Base-by-base conservation (phyloP, 2,888 invertebrate species). In the Drosophila helvetica region DNA sequence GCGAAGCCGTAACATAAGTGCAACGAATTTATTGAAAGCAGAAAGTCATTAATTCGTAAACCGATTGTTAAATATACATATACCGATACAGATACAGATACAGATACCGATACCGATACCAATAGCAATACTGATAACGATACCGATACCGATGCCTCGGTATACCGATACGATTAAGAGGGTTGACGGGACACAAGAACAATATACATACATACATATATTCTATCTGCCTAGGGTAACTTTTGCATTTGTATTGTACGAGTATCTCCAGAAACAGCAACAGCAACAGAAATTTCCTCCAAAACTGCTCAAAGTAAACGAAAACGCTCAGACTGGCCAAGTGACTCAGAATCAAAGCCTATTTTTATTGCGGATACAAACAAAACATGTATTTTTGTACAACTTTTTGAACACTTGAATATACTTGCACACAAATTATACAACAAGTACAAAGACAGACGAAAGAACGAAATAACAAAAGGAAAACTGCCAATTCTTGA, bases 121-220 rank as follows among this genome's bases (percentile, higher is more conserved):
- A 5, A 22, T 69, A 62, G 66, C 55, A 61, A 54, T 22, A 4
- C 4, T 4, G 22, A 22, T 22, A n/a, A n/a, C n/a, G n/a, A n/a
- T 69, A 62, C 69, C 55, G 63, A 54, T 22, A 4, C 4, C 22
- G 22, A 22, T 22, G 22, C 3, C 22, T 22, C 22, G 22, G 22
- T 22, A 22, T 10, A 57, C 42, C 17, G 42, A 38, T 27, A 45
- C 30, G 52, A 50, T 74, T 79, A 86, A 80, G 77, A 61, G 72
- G 89, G 88, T 89, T 86, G 72, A 80, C 83, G 88, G 89, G 86
- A 89, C 88, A 87, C 86, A 89, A 77, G 73, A 86, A 87, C 88
- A 89, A 85, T 79, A 63, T 22, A 22, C 22, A 22, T 5, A 22
- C 22, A 22, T 22, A 22, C 22, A 22, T 22, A 22, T 60, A 70